These are phyloP conservation scores for Latrodectus elegans DNA, from an alignment of 2,888 invertebrate species.

Conservation along the genomic window DNA sequence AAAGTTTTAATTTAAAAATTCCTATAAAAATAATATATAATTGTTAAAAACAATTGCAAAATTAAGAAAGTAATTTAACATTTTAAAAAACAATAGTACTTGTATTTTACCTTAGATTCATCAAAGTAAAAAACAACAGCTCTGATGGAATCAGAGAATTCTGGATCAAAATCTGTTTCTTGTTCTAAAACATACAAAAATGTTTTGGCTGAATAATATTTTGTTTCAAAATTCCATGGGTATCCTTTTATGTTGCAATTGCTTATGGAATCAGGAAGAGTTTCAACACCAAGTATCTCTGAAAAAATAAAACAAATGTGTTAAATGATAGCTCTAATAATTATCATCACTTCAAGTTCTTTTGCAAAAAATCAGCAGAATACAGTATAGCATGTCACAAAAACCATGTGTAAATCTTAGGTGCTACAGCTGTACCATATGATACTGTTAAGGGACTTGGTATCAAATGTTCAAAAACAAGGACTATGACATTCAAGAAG, in stretches of 20 bases:
- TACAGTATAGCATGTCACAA: no score
- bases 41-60: no score
- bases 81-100: constrained; percentile 13
- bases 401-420: no score
- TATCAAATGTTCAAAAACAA: no score
- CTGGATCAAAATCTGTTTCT: constrained; percentile 77
- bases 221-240: constrained; percentile 81
- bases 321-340: not conserved
- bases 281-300: constrained; percentile 43
- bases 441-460: no score
- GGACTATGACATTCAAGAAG: no score
- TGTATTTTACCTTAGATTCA: constrained; percentile 76
- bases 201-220: constrained; percentile 83
- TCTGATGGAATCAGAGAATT: constrained; percentile 76
- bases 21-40: no score
- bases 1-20: no score
- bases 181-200: constrained; percentile 78
- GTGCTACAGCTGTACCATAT: no score
- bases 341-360: no score
- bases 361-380: no score
- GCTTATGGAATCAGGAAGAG: not conserved
- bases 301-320: not conserved
- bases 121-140: constrained; percentile 82
- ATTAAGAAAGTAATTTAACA: no score
- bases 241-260: constrained; percentile 71